phyloP scores from a whole-genome alignment of 2,797 vertebrate genomes.

The Eleutherodactylus coqui region DNA sequence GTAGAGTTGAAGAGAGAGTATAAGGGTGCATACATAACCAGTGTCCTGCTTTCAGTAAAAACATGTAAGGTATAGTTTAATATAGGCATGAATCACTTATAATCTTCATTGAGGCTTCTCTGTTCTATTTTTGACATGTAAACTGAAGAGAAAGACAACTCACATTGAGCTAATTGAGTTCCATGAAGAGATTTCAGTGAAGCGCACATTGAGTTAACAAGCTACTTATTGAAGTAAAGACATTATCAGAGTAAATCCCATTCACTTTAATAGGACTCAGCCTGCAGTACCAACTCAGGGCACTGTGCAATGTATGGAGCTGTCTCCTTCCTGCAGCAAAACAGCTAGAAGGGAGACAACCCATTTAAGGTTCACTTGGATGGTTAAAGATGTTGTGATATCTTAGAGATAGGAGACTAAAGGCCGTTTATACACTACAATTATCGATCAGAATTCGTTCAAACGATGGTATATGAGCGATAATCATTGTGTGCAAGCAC shows the following conservation, averaged over 20 bases:
- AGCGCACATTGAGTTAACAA: conserved; percentile 1
- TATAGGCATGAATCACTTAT: neutral
- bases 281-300: neutral
- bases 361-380: no score
- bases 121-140: neutral
- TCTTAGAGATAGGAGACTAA: no score
- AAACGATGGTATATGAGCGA: no score
- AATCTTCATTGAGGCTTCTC: neutral
- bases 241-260: neutral
- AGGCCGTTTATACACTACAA: no score
- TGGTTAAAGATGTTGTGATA: no score
- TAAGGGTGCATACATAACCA: neutral
- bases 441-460: no score
- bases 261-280: neutral
- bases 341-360: no score
- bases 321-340: no score
- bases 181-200: neutral
- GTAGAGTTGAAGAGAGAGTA: neutral
- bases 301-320: no score
- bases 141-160: neutral
- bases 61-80: neutral
- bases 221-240: neutral
- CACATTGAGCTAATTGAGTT: neutral
- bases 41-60: neutral
- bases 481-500: no score